These are phyloP conservation scores for Crax fasciolata DNA, from an alignment of 2,797 vertebrate species.

Conservation along the genomic window DNA sequence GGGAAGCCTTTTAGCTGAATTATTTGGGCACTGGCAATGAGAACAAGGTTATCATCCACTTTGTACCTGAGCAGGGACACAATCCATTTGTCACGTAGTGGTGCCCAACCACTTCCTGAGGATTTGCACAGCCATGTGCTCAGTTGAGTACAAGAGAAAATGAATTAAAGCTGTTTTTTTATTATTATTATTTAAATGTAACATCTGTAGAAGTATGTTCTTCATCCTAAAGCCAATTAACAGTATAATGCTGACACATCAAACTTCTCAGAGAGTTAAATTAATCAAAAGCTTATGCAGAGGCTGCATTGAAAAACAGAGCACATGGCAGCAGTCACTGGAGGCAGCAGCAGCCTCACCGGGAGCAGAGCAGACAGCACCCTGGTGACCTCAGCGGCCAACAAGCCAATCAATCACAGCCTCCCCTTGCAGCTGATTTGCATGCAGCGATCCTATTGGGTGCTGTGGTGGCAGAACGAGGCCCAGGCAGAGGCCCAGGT, in stretches of 20 bases:
- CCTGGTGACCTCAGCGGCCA: background rate
- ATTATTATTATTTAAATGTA: background rate
- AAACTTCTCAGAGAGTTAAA: background rate
- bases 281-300: background rate
- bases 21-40: background rate
- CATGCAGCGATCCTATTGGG: background rate
- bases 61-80: background rate
- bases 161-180: background rate
- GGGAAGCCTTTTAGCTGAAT: background rate
- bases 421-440: background rate
- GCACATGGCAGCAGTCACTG: fast-evolving
- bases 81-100: background rate
- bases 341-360: background rate
- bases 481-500: background rate
- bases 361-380: background rate
- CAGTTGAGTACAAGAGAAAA: background rate
- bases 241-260: fast-evolving
- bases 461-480: background rate
- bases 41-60: background rate
- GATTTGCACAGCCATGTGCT: background rate
- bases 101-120: background rate
- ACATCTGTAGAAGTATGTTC: background rate
- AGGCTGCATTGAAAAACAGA: background rate
- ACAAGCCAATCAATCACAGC: background rate
- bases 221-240: background rate